Percentiles rank a stretch among this genome's conserved stretches.
These are phyloP conservation scores for Mesembrinibis cayennensis DNA, from an alignment of 2,113 vertebrate genomes.

Conservation along the genomic window DNA sequence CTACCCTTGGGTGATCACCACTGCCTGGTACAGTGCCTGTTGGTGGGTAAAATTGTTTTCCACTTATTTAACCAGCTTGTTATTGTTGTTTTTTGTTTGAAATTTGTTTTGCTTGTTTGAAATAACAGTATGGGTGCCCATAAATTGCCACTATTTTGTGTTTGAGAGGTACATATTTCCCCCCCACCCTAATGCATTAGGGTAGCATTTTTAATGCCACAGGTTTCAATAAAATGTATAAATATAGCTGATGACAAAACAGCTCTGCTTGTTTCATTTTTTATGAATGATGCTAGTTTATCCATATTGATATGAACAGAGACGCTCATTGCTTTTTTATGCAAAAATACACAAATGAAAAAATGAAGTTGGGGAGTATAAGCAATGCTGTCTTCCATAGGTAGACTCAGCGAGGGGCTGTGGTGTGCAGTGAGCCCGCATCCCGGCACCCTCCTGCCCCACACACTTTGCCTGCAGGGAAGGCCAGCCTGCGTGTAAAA, in stretches of 20 bases:
- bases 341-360: background rate
- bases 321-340: background rate
- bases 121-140: background rate
- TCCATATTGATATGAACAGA: background rate
- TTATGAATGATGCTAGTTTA: background rate
- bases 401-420: background rate
- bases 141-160: background rate
- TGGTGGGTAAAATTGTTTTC: background rate
- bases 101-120: background rate
- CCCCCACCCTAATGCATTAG: background rate
- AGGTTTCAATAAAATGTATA: background rate
- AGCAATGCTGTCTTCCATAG: fast-evolving
- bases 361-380: background rate
- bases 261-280: background rate
- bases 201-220: background rate
- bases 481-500: background rate
- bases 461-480: too few relatives aligned
- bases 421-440: background rate
- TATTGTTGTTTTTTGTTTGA: background rate
- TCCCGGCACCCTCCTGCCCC: background rate
- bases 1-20: background rate
- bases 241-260: background rate
- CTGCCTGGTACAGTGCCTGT: background rate
- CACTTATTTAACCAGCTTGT: background rate
- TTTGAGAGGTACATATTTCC: background rate